phyloP scores from a whole-genome alignment of 2,113 vertebrate species.

The Gavialis gangeticus region DNA sequence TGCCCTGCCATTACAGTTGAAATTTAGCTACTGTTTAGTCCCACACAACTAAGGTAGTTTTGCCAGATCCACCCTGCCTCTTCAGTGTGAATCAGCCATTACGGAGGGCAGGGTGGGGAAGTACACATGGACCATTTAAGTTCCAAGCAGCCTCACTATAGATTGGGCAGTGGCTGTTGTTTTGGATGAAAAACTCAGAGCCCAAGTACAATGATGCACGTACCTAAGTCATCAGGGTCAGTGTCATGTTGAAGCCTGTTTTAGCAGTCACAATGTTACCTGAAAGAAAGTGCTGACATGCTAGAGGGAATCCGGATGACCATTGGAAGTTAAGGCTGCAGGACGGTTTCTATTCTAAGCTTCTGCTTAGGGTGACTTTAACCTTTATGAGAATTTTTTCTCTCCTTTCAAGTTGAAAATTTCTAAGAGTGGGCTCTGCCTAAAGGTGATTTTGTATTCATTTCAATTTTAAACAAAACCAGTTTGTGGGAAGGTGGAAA shows the following conservation, averaged over 20 bases:
- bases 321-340: background rate
- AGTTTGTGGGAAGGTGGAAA: background rate
- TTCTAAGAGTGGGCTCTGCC: background rate
- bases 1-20: background rate
- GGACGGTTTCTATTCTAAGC: background rate
- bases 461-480: background rate
- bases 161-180: background rate
- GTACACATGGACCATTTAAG: background rate
- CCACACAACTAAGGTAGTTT: background rate
- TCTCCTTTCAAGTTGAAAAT: background rate
- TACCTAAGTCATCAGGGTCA: background rate
- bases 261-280: background rate
- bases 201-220: background rate
- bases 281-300: background rate
- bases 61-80: background rate
- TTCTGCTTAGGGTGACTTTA: background rate
- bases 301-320: background rate
- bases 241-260: no score
- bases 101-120: background rate
- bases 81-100: background rate
- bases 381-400: background rate
- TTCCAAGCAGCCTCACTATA: background rate
- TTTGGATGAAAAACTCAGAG: background rate
- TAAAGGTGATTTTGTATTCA: background rate
- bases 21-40: background rate